Evolutionary conservation across 2,797 vertebrate species (phyloP), one percentile per base, ranked within the genome.

Genomic region (Sebastes dallii): DNA sequence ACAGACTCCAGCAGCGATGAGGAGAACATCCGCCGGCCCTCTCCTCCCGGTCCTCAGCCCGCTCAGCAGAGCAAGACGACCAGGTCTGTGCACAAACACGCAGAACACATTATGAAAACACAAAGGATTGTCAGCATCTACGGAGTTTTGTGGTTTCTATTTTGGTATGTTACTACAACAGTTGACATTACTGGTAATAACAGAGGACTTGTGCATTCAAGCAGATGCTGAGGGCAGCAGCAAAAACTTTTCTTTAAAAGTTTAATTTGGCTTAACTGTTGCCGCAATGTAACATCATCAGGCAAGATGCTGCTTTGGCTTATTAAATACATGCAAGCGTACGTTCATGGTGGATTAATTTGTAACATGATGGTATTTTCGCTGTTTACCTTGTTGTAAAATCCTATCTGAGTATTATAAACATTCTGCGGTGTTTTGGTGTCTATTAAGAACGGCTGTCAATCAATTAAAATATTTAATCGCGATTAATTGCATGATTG

Each of bases 71-170:
- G 54, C 62, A 84, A 56, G 13, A 65, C 13, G 18, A 56, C 65
- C 50, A 86, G 88, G 90, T 92, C 22, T 72, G 83, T 87, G 29
- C 39, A 61, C 42, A 46, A 56, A 25, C 9, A 14, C 3, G n/a
- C 42, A 64, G 5, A 55, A 24, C 27, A 65, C 62, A 9, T 13
- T 9, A 55, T 54, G 20, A 16, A 66, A 65, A 25, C 16, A 8
- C 13, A 67, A 36, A 60, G 3, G 7, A 24, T 12, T 13, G 18
- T 42, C 12, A 10, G 14, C 39, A 25, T 52, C n/a, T 24, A 7
- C 27, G 50, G 36, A 10, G 11, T 18, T 36, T 16, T 59, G 12
- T 55, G 24, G 14, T 34, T 34, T 32, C 10, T n/a, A 8, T 55
- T 64, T 58, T 13, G 3, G 34, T 2, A n/a, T 56, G 13, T 66